Base-by-base conservation (phyloP, 2,113 vertebrate species). In the Lepus timidus region DNA sequence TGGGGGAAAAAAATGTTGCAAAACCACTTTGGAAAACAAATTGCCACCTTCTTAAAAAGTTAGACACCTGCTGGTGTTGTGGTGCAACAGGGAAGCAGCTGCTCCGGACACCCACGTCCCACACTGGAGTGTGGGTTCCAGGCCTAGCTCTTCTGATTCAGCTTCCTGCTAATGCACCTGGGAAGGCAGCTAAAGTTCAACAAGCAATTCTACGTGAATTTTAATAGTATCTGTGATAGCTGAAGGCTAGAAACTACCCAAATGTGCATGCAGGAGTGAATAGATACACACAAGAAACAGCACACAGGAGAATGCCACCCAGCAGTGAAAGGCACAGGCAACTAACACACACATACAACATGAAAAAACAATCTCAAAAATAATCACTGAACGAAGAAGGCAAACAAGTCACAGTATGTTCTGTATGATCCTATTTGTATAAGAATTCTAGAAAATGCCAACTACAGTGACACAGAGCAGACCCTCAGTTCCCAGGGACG, bases 381-480 rank as follows among this genome's bases (percentile, higher is more conserved):
- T 51, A 64, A 79, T 19, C n/a, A 61, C 6, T 19, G 23, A 36
- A 22, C 73, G 14, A 90, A 88, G 27, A 83, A 83, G 10, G 10
- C n/a, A 89, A n/a, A 52, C 12, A 33, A 90, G 4, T 58, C 71
- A 79, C 71, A 92, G 23, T 20, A 91, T 0, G 7, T 23, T 76
- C 3, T 74, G 23, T 55, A 25, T 27, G 13, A 81, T 19, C 79
- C 31, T n/a, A 80, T 27, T 76, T 86, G 44, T 33, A 62, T 76
- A 68, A 62, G 76, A 84, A 95, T 36, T 92, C 58, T 78, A 88
- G 22, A 83, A 94, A 91, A 83, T 6, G 23, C 70, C 76, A 80
- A 65, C 80, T 67, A 61, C 1, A 29, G n/a, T 11, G 65, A 86
- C 58, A 93, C 6, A 74, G 44, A 83, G 10, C 76, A 79, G 14